Evolutionary conservation across 1,140 invertebrate species (phyloP).

Genomic region (Whitmania pigra): DNA sequence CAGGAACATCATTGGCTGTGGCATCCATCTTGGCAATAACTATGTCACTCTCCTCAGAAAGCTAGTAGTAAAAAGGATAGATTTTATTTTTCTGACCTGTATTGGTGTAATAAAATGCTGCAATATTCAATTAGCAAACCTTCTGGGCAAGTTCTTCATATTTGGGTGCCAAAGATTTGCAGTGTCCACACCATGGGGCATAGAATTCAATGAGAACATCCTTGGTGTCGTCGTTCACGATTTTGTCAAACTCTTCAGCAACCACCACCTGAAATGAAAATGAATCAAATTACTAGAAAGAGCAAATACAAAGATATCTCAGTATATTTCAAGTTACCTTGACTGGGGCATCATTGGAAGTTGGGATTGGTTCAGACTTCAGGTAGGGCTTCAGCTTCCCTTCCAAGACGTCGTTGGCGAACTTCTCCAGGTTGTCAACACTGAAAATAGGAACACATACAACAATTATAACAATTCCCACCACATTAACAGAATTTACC

Average conservation of each 20-base stretch:
- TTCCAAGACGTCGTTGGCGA: conserved; percentile 69
- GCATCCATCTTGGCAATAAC: conserved; percentile 95
- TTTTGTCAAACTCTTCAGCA: conserved; percentile 88
- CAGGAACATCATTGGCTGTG: conserved; percentile 91
- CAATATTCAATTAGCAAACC: conserved; percentile 39
- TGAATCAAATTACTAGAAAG: background rate
- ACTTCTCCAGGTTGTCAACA: conserved; percentile 71
- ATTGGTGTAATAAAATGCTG: background rate
- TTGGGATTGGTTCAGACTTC: conserved; percentile 87
- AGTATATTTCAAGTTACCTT: conserved; percentile 46
- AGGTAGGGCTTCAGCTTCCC: conserved; percentile 77
- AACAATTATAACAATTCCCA: background rate
- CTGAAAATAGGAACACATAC: conserved; percentile 43
- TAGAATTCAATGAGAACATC: conserved; percentile 96
- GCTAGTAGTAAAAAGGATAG: conserved; percentile 43
- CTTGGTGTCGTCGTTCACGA: conserved; percentile 77
- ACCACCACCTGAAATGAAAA: conserved; percentile 58
- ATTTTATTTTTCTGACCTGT: too few relatives aligned
- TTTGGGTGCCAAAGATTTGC: conserved; percentile 78
- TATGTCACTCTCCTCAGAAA: conserved; percentile 69
- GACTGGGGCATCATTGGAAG: conserved; percentile 66
- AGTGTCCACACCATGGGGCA: conserved; percentile 97
- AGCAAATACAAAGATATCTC: background rate
- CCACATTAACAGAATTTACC: background rate
- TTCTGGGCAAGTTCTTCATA: conserved; percentile 87